Conservation (phyloP, 2,113 vertebrate species). For the Balaeniceps rex region DNA sequence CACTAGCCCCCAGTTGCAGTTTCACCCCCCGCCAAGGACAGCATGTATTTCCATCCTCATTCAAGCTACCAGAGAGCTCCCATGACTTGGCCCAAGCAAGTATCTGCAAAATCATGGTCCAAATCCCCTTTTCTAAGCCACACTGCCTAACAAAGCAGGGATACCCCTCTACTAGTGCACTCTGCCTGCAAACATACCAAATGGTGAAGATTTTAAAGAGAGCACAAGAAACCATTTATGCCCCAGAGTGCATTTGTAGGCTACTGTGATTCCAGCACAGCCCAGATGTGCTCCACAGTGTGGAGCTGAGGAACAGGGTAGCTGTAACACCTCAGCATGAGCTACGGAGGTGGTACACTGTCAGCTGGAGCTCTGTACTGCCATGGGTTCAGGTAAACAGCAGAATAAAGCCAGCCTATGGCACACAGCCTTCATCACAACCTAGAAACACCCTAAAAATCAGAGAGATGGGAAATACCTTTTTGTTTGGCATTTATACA, state of each 20-base stretch:
- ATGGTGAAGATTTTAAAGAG: background rate
- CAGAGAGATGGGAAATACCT: background rate
- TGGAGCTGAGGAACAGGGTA: background rate
- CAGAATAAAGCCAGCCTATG: background rate
- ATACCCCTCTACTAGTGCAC: background rate
- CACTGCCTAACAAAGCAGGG: background rate
- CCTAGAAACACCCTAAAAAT: background rate
- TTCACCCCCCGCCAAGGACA: background rate
- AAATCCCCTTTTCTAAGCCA: background rate
- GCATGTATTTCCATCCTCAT: background rate
- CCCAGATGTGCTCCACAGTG: background rate
- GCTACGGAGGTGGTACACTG: background rate
- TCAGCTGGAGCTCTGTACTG: background rate
- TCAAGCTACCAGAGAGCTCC: background rate
- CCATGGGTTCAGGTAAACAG: accelerated
- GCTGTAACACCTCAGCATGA: background rate
- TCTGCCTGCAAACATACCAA: background rate
- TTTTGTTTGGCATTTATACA: background rate
- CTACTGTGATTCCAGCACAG: background rate
- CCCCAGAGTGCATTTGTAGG: background rate
- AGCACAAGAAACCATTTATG: background rate
- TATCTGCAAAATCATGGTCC: background rate
- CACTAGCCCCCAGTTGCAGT: background rate
- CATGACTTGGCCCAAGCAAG: background rate
- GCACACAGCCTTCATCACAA: background rate